Evolutionary conservation across 1,140 invertebrate species (phyloP), one percentile per base, ranked within the genome.

Genomic region (Adoxophyes honmai): DNA sequence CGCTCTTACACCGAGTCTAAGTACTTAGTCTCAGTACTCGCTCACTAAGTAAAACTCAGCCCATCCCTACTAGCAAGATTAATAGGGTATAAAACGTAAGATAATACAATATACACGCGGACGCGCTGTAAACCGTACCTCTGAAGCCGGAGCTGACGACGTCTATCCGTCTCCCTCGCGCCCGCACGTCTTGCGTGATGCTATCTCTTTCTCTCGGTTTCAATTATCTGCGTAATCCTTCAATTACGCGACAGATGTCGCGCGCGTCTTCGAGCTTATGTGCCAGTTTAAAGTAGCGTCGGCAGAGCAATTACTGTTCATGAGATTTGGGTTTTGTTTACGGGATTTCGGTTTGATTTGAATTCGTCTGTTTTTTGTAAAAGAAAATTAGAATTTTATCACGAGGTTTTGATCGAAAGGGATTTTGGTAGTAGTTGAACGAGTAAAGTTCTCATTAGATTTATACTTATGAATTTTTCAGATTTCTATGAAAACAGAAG

Each of bases 171-270:
- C 81, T 75, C 78, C 52, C 55, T 84, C 67, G 16, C 62, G 15
- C 77, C 39, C 39, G 13, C 37, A 18, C 13, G 34, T 11, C 15
- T 18, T 4, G 21, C 38, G 52, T 68, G 57, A 52, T 48, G 59
- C 48, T 33, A 18, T 81, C 76, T 73, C 73, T 18, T 52, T 82
- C 70, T 64, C 72, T 71, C 85, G 68, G 74, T 88, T 88, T 88
- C 86, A 88, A 88, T 88, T 88, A 88, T 86, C 81, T 84, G 73
- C 73, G 72, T 88, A 88, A 88, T 88, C 86, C 86, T 79, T 88
- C 86, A 88, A 88, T 88, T 88, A 88, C 81, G 75, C 60, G 83
- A 86, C 86, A 88, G 86, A 88, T 88, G 86, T 86, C 83, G 81
- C 76, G 62, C 71, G 77, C 82, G 84, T 86, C 82, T 88, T 83